A percentile compares a stretch with the other conserved stretches of the same genome.
Conservation (phyloP, 2,797 vertebrate species). For the Anabas testudineus region DNA sequence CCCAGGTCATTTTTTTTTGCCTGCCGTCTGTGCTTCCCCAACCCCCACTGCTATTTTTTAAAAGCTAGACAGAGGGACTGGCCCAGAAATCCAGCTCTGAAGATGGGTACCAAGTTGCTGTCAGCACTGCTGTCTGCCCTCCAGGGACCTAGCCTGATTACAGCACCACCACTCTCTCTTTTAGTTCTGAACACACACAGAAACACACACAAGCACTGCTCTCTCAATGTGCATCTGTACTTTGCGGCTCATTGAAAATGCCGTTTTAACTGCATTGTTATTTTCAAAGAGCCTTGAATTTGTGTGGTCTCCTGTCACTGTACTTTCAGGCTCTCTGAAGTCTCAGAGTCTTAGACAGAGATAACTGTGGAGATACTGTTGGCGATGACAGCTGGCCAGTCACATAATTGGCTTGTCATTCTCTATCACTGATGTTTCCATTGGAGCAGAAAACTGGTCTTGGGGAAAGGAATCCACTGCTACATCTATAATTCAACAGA, state of each 20-base stretch:
- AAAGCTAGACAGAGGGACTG: slow-evolving; percentile 63
- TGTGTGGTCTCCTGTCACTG: slow-evolving; percentile 37
- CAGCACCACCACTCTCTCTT: slow-evolving; percentile 66
- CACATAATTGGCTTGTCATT: slow-evolving; percentile 71
- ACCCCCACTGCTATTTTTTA: slow-evolving; percentile 24
- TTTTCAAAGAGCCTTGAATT: slow-evolving; percentile 44
- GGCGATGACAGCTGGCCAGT: slow-evolving; percentile 58
- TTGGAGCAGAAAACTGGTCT: slow-evolving; percentile 60
- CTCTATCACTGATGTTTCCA: slow-evolving; percentile 58
- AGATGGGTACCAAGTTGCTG: slow-evolving; percentile 63
- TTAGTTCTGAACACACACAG: slow-evolving; percentile 49
- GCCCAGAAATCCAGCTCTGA: slow-evolving; percentile 74
- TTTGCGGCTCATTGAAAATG: slow-evolving; percentile 62
- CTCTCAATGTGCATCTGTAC: slow-evolving; percentile 43
- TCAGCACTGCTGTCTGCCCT: slow-evolving; percentile 69
- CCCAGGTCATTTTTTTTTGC: slow-evolving; percentile 5
- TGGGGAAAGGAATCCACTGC: slow-evolving; percentile 35
- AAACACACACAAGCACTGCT: slow-evolving; percentile 21
- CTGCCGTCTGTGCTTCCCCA: slow-evolving; percentile 9
- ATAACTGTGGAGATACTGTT: slow-evolving; percentile 40
- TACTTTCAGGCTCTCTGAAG: slow-evolving; percentile 37
- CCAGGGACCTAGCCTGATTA: slow-evolving; percentile 80
- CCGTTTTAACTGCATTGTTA: slow-evolving; percentile 62
- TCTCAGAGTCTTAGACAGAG: slow-evolving; percentile 22
- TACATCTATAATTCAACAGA: slow-evolving; percentile 73